A percentile compares a stretch with the other conserved stretches of the same genome.
Evolutionary conservation across 2,888 invertebrate species (phyloP).

Genomic region (Dexiosoma caninum): DNA sequence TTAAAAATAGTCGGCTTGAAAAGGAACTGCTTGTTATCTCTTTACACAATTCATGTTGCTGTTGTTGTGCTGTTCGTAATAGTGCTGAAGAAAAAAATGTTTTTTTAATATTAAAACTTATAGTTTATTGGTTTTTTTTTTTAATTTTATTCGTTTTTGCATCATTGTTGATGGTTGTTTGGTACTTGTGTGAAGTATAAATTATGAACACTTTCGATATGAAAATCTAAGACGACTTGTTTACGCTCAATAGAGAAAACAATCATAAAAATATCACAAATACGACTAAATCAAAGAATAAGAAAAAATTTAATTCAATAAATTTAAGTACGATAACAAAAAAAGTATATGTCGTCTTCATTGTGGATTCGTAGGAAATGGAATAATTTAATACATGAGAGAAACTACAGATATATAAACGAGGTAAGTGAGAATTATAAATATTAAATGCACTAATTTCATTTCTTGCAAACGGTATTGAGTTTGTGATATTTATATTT

Average conservation of each 20-base stretch:
- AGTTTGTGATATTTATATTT: too few species aligned
- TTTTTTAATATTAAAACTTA: conserved; percentile 23
- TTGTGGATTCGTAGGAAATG: conserved; percentile 71
- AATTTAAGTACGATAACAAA: conserved; percentile 39
- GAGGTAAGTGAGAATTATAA: conserved; percentile 69
- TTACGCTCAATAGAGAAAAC: conserved; percentile 30
- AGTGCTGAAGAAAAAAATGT: conserved; percentile 6
- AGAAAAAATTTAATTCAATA: not conserved
- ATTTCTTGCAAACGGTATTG: too few species aligned
- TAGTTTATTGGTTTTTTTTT: conserved; percentile 32
- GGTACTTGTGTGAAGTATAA: not conserved
- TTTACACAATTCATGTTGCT: conserved; percentile 1
- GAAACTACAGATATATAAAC: conserved; percentile 71
- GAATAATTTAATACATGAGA: conserved; percentile 73
- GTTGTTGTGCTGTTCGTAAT: not conserved
- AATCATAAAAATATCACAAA: conserved; percentile 31
- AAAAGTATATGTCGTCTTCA: conserved; percentile 72
- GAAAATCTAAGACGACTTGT: conserved; percentile 9
- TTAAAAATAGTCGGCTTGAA: conserved; percentile 40
- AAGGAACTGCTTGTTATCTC: conserved; percentile 48
- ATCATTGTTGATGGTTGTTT: not conserved
- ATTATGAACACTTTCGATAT: conserved; percentile 27
- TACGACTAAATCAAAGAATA: not conserved
- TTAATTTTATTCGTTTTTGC: conserved; percentile 16
- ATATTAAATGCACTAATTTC: too few species aligned